Base-by-base conservation (phyloP, 2,113 vertebrate species). In the Danio rerio region DNA sequence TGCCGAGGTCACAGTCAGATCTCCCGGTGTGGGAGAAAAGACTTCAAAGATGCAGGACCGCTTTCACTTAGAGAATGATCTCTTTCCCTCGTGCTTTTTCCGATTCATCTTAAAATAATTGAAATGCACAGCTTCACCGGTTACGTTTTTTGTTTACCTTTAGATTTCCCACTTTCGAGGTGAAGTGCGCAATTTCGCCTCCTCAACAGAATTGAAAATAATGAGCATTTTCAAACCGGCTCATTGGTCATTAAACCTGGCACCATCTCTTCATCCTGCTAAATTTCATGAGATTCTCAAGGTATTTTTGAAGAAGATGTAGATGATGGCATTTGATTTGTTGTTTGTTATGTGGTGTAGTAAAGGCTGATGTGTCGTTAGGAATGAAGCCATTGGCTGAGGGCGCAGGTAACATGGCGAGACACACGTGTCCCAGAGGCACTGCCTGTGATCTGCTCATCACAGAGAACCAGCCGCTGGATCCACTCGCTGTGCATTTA, bases 401-500 rank as follows among this genome's bases (percentile, higher is more conserved):
- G 93, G 91, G 91, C 90, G 91, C 88, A 91, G 90, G 88, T 88
- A 89, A 91, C 84, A 92, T 90, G 87, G 89, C 91, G 92, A 90
- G 92, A 92, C 91, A 90, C 89, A 91, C 90, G 92, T 94, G 93
- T 94, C 93, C 94, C 93, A 93, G 92, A 94, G 91, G 90, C 93
- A 92, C 87, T 91, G 90, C 93, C 91, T 89, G 92, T 96, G 96
- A 97, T 95, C 95, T 93, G 89, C 93, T 88, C 92, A 94, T 93
- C 91, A 91, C 92, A 90, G 88, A 90, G 91, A 89, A 92, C 92
- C 92, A 94, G 89, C 92, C 92, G 94, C 90, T 93, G 89, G 88
- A 96, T 96, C 95, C 93, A 93, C 92, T 93, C 91, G 92, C 96
- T 95, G 95, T 95, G 92, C 90, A 94, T 96, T 95, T 96, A 93